These are phyloP conservation scores for Halcyon smyrnensis DNA, from an alignment of 2,797 vertebrate species.

Conservation along the genomic window DNA sequence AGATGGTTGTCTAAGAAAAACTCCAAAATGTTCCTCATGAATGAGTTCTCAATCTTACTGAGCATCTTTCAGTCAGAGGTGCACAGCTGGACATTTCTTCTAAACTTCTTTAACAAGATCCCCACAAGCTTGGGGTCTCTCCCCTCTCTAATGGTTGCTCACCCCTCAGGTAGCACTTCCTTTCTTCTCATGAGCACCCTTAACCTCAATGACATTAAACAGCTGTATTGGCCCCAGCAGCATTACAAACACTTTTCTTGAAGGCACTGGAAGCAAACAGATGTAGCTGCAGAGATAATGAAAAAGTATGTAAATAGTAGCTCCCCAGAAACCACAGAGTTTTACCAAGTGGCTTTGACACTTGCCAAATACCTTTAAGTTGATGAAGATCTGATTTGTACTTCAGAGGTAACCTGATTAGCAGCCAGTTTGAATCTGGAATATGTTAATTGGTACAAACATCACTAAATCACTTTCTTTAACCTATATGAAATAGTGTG, in stretches of 20 bases:
- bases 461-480: constrained; percentile 70
- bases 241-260: constrained; percentile 58
- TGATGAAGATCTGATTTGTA: constrained; percentile 76
- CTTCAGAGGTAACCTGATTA: constrained; percentile 82
- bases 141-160: background rate
- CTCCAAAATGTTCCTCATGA: background rate
- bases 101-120: background rate
- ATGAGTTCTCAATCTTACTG: background rate
- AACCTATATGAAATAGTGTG: constrained; percentile 51
- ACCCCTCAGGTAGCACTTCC: background rate
- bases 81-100: background rate
- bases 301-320: constrained; percentile 61
- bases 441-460: constrained; percentile 79
- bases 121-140: background rate
- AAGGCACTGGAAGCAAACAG: constrained; percentile 62
- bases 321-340: constrained; percentile 39
- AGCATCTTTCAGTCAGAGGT: accelerated
- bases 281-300: constrained; percentile 54
- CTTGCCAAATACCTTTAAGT: constrained; percentile 70
- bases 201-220: constrained; percentile 5
- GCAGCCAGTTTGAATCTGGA: constrained; percentile 72
- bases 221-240: constrained; percentile 54
- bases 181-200: constrained; percentile 4
- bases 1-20: background rate
- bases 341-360: constrained; percentile 62